A percentile compares a stretch with the other conserved stretches of the same genome.
phyloP scores from a whole-genome alignment of 2,888 invertebrate species.

The Phalangium opilio region DNA sequence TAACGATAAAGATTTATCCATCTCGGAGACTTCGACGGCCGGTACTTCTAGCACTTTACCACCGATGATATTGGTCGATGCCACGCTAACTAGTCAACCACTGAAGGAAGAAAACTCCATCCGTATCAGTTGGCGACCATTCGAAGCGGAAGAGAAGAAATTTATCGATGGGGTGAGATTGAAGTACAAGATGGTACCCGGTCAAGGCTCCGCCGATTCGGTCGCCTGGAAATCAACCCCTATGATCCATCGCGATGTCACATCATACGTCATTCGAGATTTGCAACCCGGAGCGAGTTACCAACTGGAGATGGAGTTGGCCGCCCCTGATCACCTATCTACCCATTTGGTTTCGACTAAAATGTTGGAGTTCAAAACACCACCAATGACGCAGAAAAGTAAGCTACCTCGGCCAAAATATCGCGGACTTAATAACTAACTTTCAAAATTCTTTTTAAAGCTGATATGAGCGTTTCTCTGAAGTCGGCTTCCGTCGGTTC shows the following conservation, averaged over 20 bases:
- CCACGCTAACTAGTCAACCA: conserved; percentile 52
- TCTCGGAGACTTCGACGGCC: not conserved
- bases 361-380: conserved; percentile 52
- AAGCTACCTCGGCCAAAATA: too few species aligned
- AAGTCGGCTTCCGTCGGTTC: conserved; percentile 39
- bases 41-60: conserved; percentile 39
- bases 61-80: conserved; percentile 50
- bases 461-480: too few species aligned
- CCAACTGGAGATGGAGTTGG: conserved; percentile 65
- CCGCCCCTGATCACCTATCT: conserved; percentile 62
- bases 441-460: too few species aligned
- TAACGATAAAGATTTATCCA: not conserved
- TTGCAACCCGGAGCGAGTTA: conserved; percentile 61
- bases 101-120: conserved; percentile 47
- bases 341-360: conserved; percentile 60
- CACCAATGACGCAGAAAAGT: conserved; percentile 31
- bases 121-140: conserved; percentile 63
- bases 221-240: conserved; percentile 57
- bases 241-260: conserved; percentile 63
- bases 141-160: conserved; percentile 59
- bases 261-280: conserved; percentile 57
- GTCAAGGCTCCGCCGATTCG: conserved; percentile 46
- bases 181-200: conserved; percentile 44
- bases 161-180: conserved; percentile 78
- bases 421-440: too few species aligned